Percentiles rank a stretch among this genome's conserved stretches.
phyloP scores from a whole-genome alignment of 2,113 vertebrate genomes.

The Mustela nigripes region DNA sequence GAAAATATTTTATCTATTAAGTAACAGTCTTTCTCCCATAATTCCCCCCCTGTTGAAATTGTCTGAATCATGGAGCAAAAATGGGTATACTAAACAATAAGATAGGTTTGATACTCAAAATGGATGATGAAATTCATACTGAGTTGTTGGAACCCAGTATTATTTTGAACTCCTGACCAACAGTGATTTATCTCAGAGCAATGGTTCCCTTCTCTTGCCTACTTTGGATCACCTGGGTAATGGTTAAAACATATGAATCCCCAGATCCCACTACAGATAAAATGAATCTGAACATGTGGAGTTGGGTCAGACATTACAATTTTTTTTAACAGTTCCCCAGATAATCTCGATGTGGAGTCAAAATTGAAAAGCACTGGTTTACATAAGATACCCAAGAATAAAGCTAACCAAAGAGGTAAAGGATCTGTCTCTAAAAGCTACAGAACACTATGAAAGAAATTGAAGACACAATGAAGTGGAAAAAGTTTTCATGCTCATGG shows the following conservation, averaged over 20 bases:
- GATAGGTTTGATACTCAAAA: background rate
- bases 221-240: background rate
- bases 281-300: background rate
- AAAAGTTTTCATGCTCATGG: no score
- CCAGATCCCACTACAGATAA: background rate
- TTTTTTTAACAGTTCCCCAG: background rate
- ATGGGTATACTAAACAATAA: background rate
- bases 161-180: background rate
- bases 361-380: background rate
- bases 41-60: background rate
- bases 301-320: background rate
- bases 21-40: background rate
- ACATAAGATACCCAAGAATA: background rate
- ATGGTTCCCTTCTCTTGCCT: background rate
- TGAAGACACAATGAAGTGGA: background rate
- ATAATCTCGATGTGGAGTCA: background rate
- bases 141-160: background rate
- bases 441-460: background rate
- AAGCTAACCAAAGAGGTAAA: background rate
- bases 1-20: conserved; percentile 20
- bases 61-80: conserved; percentile 27
- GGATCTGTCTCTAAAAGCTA: background rate
- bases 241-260: background rate
- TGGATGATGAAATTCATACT: background rate
- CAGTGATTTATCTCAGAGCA: background rate